A percentile compares a stretch with the other conserved stretches of the same genome.
Evolutionary conservation across 2,888 invertebrate species (phyloP).

Genomic region (Parascotia fuliginaria): DNA sequence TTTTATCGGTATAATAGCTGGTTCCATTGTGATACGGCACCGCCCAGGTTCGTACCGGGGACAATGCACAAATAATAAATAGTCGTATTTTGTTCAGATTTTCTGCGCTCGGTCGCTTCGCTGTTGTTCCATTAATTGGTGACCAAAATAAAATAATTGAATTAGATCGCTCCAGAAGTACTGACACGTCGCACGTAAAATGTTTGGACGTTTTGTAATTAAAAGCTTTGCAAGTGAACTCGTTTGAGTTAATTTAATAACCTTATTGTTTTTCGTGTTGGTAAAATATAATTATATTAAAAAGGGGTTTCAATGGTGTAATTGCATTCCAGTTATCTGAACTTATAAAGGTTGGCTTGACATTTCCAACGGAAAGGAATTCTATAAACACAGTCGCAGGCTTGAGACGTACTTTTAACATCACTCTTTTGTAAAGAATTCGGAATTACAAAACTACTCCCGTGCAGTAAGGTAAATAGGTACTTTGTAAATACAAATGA

Average conservation of each 20-base stretch:
- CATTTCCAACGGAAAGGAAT: background rate
- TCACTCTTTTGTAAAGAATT: too few species aligned
- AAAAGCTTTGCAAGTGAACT: conserved; percentile 60
- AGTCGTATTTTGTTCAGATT: conserved; percentile 79
- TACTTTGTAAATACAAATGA: too few species aligned
- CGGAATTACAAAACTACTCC: too few species aligned
- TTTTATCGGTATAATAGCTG: conserved; percentile 79
- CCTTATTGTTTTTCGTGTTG: conserved; percentile 50
- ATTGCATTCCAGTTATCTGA: background rate
- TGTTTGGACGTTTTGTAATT: conserved; percentile 72
- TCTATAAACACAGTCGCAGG: too few species aligned
- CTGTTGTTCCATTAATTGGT: conserved; percentile 79
- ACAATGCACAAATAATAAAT: conserved; percentile 83
- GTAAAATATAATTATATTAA: conserved; percentile 3
- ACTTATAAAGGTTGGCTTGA: background rate
- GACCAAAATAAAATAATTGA: conserved; percentile 81
- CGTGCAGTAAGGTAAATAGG: too few species aligned
- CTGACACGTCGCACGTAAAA: conserved; percentile 73
- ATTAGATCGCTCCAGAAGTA: conserved; percentile 75
- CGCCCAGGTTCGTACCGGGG: conserved; percentile 70
- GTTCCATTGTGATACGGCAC: conserved; percentile 68
- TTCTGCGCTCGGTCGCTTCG: conserved; percentile 78
- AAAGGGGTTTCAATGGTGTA: background rate
- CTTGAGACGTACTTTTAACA: too few species aligned
- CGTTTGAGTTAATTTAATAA: conserved; percentile 58